Percentiles rank a stretch among this genome's conserved stretches.
These are phyloP conservation scores for Eremobia ochroleuca DNA, from an alignment of 2,888 invertebrate genomes.

Conservation along the genomic window DNA sequence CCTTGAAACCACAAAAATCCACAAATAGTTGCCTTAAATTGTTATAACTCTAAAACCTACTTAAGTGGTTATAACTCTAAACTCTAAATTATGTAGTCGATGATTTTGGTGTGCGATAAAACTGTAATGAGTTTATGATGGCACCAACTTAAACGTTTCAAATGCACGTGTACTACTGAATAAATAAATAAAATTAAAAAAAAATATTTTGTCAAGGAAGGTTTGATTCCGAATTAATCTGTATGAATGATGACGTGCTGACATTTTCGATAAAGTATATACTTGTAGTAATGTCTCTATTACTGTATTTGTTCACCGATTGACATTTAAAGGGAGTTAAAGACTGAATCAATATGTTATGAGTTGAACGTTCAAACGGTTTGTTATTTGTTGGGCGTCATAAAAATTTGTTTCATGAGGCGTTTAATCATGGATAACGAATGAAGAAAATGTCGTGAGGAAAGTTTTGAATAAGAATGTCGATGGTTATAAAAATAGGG, in stretches of 20 bases:
- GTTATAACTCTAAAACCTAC: no score
- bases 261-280: constrained; percentile 32
- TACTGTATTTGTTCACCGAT: constrained; percentile 23
- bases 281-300: constrained; percentile 21
- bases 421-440: background rate
- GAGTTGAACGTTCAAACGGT: constrained; percentile 7
- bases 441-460: background rate
- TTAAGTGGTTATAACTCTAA: no score
- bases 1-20: background rate
- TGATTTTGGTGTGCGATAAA: no score
- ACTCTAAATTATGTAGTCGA: no score
- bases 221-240: constrained; percentile 36
- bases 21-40: constrained; percentile 15
- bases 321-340: constrained; percentile 56
- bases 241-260: constrained; percentile 46
- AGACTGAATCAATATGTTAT: constrained; percentile 31
- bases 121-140: no score
- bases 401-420: background rate
- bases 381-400: background rate
- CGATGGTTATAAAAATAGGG: background rate
- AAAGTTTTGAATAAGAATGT: background rate
- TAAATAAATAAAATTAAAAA: no score
- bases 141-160: no score
- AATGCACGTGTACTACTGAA: no score
- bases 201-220: constrained; percentile 18